Evolutionary conservation across 2,113 vertebrate genomes (phyloP).

Genomic region (Paraplagusia blochii): DNA sequence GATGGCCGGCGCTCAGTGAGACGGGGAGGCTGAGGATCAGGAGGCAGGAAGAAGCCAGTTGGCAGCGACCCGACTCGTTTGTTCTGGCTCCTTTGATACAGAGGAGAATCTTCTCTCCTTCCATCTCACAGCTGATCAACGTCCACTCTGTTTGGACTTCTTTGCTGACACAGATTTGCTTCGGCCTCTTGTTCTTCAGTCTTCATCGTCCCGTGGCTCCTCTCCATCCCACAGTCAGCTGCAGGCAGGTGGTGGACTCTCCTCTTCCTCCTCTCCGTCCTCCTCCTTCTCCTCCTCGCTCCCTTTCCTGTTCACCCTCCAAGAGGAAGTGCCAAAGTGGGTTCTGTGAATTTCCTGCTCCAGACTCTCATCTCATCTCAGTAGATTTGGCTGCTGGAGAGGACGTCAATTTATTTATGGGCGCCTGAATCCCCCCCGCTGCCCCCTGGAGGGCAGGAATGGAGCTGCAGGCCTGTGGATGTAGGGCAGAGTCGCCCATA

Average conservation of each 20-base stretch:
- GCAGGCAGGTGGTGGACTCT: slow-evolving; percentile 60
- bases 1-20: slow-evolving; percentile 66
- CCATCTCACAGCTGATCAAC: slow-evolving; percentile 48
- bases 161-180: slow-evolving; percentile 8
- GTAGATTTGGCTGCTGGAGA: slow-evolving; percentile 43
- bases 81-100: slow-evolving; percentile 39
- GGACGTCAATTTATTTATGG: slow-evolving; percentile 65
- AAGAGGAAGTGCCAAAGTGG: slow-evolving; percentile 44
- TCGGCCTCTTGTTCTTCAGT: background rate
- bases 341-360: slow-evolving; percentile 60
- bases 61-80: slow-evolving; percentile 39
- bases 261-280: slow-evolving; percentile 19
- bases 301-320: slow-evolving; percentile 40
- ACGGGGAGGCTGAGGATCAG: slow-evolving; percentile 45
- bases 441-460: slow-evolving; percentile 47
- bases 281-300: slow-evolving; percentile 13
- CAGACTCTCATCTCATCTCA: slow-evolving; percentile 34
- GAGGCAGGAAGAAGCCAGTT: slow-evolving; percentile 16
- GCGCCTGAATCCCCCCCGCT: slow-evolving; percentile 52
- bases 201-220: slow-evolving; percentile 21
- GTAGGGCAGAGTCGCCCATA: slow-evolving; percentile 36
- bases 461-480: slow-evolving; percentile 51
- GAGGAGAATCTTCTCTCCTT: slow-evolving; percentile 48
- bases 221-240: slow-evolving; percentile 39
- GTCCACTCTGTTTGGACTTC: slow-evolving; percentile 14